Evolutionary conservation across 2,888 invertebrate species (phyloP), one percentile per base, ranked within the genome.

Genomic region (Ptilodon capucinus): DNA sequence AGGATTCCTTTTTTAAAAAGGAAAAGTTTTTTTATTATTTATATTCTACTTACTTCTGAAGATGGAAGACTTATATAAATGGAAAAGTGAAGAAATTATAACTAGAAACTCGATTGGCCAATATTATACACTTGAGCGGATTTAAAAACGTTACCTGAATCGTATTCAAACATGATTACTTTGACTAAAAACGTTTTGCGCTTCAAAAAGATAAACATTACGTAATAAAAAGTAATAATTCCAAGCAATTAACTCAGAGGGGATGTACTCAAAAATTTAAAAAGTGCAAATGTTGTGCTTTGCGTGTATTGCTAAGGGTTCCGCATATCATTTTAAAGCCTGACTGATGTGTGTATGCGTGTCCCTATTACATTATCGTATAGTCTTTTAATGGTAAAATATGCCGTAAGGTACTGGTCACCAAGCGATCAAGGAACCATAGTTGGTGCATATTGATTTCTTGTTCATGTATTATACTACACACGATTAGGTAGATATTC

Each of bases 171-270:
- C 18, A 6, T 36, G 2, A 28, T 6, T 13, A n/a, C 21, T 25
- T 42, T 40, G 28, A 40, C 32, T 36, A 14, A 2, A 39, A 36
- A 42, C 21, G 32, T 32, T 42, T 28, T 17, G 9, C 43, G 18
- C 32, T 32, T 40, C 16, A 42, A 32, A 36, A 36, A 42, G 13
- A 14, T 38, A 42, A 46, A 38, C 32, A 44, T 9, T 28, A 34
- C 34, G 4, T 38, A 40, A 30, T 40, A 42, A 40, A 54, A 55
- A 55, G 9, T 30, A 42, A 44, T 30, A 47, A 50, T 42, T 30
- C 32, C 23, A 8, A 47, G 36, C 36, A 42, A 47, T 42, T 34
- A 28, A 42, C 14, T 16, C 21, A 2, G 36, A 19, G 4, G n/a
- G 36, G 28, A n/a, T 9, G 5, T 7, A 35, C 17, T 19, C 40